A percentile compares a stretch with the other conserved stretches of the same genome.
These are phyloP conservation scores for Troides oblongomaculatus DNA, from an alignment of 2,888 invertebrate species.

Conservation along the genomic window DNA sequence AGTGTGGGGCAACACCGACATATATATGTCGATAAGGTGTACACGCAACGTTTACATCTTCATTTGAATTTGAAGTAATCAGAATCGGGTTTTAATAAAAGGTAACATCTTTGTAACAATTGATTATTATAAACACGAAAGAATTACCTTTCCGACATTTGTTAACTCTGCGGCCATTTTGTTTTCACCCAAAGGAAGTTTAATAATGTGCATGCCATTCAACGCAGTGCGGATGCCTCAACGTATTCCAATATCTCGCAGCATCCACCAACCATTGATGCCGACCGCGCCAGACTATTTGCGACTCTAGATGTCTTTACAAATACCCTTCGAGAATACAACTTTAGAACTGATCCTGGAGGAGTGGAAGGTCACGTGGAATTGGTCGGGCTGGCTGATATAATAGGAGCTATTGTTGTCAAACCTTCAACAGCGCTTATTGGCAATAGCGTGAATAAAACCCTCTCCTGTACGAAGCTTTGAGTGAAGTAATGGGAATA, in stretches of 20 bases:
- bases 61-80: too few relatives aligned
- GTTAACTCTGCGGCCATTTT: too few relatives aligned
- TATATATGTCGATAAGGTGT: too few relatives aligned
- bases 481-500: conserved; percentile 38
- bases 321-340: conserved; percentile 31
- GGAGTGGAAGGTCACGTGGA: conserved; percentile 33
- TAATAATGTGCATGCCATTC: conserved; percentile 36
- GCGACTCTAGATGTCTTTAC: conserved; percentile 32
- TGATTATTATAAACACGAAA: too few relatives aligned
- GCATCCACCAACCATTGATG: conserved; percentile 49
- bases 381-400: conserved; percentile 37
- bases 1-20: too few relatives aligned
- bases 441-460: conserved; percentile 51
- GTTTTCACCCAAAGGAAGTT: too few relatives aligned
- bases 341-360: conserved; percentile 27
- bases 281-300: conserved; percentile 38
- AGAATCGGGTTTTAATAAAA: too few relatives aligned
- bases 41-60: too few relatives aligned
- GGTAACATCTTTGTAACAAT: too few relatives aligned
- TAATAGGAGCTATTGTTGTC: conserved; percentile 44
- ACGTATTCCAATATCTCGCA: conserved; percentile 53
- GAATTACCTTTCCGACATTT: too few relatives aligned
- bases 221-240: conserved; percentile 45
- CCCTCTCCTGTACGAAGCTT: conserved; percentile 32
- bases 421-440: conserved; percentile 45